phyloP scores from a whole-genome alignment of 2,888 invertebrate genomes.

The Seira musarum region DNA sequence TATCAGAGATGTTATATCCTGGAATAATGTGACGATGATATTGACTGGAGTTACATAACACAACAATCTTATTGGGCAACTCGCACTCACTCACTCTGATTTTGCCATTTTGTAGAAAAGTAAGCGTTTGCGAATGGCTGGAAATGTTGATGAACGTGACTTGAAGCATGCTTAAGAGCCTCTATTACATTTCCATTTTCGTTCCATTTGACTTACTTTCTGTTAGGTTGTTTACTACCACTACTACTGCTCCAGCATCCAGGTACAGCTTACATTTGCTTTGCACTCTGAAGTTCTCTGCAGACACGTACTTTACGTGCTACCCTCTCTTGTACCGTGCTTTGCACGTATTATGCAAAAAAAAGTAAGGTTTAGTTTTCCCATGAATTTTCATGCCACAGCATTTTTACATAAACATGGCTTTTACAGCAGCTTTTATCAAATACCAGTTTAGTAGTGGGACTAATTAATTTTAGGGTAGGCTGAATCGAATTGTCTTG shows the following conservation, averaged over 20 bases:
- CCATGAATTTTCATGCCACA: conserved; percentile 5
- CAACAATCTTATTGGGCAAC: neutral
- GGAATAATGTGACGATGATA: neutral
- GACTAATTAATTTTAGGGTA: conserved; percentile 14
- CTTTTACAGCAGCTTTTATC: neutral
- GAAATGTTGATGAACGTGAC: conserved; percentile 11
- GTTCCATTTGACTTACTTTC: conserved; percentile 9
- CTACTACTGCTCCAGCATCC: neutral
- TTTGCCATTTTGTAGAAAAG: conserved; percentile 5
- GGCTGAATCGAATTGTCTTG: neutral
- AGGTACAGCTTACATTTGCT: conserved; percentile 5
- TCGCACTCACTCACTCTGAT: neutral
- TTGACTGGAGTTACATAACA: neutral
- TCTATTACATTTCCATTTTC: conserved; percentile 3
- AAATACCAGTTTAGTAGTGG: neutral
- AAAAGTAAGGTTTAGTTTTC: neutral
- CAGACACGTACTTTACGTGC: neutral
- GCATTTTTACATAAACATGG: conserved; percentile 5
- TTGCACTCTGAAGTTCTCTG: no score
- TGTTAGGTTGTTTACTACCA: neutral
- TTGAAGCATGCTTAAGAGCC: conserved; percentile 13
- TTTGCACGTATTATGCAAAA: neutral
- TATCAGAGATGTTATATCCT: neutral
- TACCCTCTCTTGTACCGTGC: neutral
- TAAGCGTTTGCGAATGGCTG: neutral